A percentile compares a stretch with the other conserved stretches of the same genome.
phyloP scores from a whole-genome alignment of 2,113 vertebrate species.

The Taurulus bubalis region DNA sequence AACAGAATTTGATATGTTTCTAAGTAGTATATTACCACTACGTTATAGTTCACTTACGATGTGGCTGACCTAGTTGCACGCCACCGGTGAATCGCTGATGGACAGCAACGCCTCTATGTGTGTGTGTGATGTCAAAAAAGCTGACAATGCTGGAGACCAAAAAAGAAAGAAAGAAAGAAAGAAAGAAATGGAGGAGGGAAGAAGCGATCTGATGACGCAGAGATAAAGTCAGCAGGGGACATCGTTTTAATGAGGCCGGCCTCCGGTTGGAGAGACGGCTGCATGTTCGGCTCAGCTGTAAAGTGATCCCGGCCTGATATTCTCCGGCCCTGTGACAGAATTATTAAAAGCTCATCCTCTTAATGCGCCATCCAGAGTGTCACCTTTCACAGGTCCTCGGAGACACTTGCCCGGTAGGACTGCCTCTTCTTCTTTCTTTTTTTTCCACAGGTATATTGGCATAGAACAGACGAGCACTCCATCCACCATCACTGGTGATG shows the following conservation, averaged over 20 bases:
- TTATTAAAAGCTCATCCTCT: slow-evolving; percentile 84
- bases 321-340: slow-evolving; percentile 76
- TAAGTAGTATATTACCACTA: neutral
- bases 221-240: slow-evolving; percentile 74
- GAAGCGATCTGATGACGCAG: slow-evolving; percentile 63
- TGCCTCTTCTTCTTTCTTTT: slow-evolving; percentile 42
- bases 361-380: slow-evolving; percentile 79
- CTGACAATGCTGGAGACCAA: slow-evolving; percentile 34
- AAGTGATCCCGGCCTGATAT: slow-evolving; percentile 79
- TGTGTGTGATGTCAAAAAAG: slow-evolving; percentile 48
- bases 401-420: slow-evolving; percentile 55
- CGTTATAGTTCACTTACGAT: slow-evolving; percentile 14
- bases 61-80: slow-evolving; percentile 35
- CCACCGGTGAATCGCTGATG: slow-evolving; percentile 20
- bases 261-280: slow-evolving; percentile 57
- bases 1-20: slow-evolving; percentile 11
- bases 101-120: slow-evolving; percentile 40
- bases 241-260: slow-evolving; percentile 67
- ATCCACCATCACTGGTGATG: slow-evolving; percentile 14
- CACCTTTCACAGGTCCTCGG: slow-evolving; percentile 72
- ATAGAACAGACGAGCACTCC: slow-evolving; percentile 31
- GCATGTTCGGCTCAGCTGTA: slow-evolving; percentile 69
- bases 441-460: slow-evolving; percentile 53
- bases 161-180: slow-evolving; percentile 10
- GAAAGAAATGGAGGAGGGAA: slow-evolving; percentile 41